Conservation (phyloP, 2,113 vertebrate genomes). For the Campylomormyrus numenius region DNA sequence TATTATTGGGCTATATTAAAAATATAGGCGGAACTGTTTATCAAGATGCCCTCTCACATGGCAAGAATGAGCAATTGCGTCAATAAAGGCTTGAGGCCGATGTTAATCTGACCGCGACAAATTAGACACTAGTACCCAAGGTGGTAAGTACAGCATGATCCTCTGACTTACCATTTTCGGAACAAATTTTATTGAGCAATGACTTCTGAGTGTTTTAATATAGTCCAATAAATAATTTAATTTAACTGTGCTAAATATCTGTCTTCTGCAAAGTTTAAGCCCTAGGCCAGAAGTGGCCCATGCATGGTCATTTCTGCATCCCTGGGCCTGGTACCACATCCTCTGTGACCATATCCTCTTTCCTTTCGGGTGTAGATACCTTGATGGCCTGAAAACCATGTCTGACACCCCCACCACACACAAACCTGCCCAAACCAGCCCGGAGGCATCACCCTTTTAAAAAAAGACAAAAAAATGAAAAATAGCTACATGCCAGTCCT, state of each 20-base stretch:
- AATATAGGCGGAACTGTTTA: not conserved
- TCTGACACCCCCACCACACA: not conserved
- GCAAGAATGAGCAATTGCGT: not conserved
- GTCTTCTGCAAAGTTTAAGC: constrained; percentile 14
- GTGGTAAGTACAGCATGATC: not conserved
- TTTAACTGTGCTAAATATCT: not conserved
- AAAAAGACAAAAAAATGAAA: not conserved
- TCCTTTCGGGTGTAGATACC: not conserved
- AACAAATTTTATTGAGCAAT: constrained; percentile 1
- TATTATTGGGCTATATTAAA: not conserved
- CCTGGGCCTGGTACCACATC: not conserved
- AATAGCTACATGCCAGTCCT: not conserved
- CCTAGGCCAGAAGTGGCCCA: not conserved
- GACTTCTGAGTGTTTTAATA: not conserved
- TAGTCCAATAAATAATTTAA: constrained; percentile 3
- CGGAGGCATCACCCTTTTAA: not conserved
- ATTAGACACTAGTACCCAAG: not conserved
- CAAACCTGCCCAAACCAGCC: not conserved
- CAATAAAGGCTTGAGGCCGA: not conserved
- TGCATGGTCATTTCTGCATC: not conserved
- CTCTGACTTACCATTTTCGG: not conserved
- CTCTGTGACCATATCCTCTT: not conserved
- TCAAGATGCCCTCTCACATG: not conserved
- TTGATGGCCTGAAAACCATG: not conserved
- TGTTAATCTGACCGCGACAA: not conserved